These are phyloP conservation scores for Hylia prasina DNA, from an alignment of 2,113 vertebrate genomes.

Conservation along the genomic window DNA sequence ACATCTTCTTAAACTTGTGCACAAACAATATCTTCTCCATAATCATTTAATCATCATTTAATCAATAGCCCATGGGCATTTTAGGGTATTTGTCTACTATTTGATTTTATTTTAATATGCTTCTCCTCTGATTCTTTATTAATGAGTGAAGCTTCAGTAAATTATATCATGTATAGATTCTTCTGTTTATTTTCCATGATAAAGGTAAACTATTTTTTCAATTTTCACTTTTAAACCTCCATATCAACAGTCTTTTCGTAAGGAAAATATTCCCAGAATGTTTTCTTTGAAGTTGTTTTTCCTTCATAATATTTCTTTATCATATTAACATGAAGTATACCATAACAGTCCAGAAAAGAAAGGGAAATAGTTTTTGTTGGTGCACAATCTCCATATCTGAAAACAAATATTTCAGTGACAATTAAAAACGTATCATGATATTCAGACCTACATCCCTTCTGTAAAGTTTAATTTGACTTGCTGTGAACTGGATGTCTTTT, in stretches of 20 bases:
- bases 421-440: not conserved
- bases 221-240: not conserved
- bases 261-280: not conserved
- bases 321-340: not conserved
- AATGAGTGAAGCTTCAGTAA: not conserved
- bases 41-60: not conserved
- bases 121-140: not conserved
- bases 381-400: not conserved
- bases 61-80: not conserved
- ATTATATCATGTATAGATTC: not conserved
- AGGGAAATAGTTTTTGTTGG: not conserved
- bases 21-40: not conserved
- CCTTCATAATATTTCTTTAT: not conserved
- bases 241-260: not conserved
- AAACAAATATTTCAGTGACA: not conserved
- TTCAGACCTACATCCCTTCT: not conserved
- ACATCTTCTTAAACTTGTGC: not conserved
- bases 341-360: not conserved
- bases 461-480: not conserved
- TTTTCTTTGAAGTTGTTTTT: not conserved
- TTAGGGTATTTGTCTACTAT: not conserved
- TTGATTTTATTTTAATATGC: not conserved
- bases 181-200: not conserved
- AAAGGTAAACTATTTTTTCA: not conserved
- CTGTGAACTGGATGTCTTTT: not conserved